phyloP scores from a whole-genome alignment of 2,797 vertebrate species.

The Sebastolobus altivelis region DNA sequence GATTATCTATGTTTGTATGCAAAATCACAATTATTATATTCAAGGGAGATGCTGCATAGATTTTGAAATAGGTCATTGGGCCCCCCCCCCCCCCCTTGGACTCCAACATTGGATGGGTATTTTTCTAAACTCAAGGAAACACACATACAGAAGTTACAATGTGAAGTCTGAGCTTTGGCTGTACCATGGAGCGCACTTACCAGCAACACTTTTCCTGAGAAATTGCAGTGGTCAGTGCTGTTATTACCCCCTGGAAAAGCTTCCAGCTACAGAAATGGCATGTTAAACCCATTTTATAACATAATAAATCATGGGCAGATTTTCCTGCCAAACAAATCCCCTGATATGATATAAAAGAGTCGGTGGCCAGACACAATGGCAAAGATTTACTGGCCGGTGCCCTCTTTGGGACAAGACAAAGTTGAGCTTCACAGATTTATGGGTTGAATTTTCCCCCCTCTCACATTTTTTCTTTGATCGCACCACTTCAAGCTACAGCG shows the following conservation, averaged over 20 bases:
- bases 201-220: conserved; percentile 49
- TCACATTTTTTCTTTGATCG: conserved; percentile 66
- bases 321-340: conserved; percentile 79
- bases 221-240: conserved; percentile 56
- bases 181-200: conserved; percentile 44
- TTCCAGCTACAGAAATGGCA: conserved; percentile 65
- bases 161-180: conserved; percentile 54
- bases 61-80: conserved; percentile 58
- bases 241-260: conserved; percentile 64
- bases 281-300: conserved; percentile 77
- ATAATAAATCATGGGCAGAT: conserved; percentile 77
- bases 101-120: conserved; percentile 45
- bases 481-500: conserved; percentile 61
- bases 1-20: conserved; percentile 76
- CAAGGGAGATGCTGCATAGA: conserved; percentile 73
- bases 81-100: conserved; percentile 47
- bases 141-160: conserved; percentile 34
- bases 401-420: conserved; percentile 69
- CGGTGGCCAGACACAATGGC: conserved; percentile 62
- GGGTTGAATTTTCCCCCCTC: conserved; percentile 51
- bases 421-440: conserved; percentile 78
- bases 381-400: conserved; percentile 72
- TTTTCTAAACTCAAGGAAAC: conserved; percentile 63
- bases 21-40: conserved; percentile 68
- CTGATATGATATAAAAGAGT: conserved; percentile 73